Base-by-base conservation (phyloP, 2,888 invertebrate species). In the Stenodema calcarata region DNA sequence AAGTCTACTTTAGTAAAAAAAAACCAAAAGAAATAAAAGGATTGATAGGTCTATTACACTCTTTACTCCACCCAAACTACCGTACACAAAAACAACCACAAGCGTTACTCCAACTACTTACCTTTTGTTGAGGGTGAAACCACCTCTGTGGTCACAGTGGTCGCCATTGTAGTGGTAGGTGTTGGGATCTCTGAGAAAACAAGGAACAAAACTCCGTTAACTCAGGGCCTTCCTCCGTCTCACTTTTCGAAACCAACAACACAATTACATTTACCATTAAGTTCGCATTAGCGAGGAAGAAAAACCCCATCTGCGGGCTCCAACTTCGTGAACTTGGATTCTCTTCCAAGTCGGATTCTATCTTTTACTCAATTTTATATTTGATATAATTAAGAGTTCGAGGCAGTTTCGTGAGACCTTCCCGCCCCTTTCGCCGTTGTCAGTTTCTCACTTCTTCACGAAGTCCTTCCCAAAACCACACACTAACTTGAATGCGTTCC, bases 101-200 rank as follows among this genome's bases (percentile, higher is more conserved):
- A n/a, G n/a, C n/a, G n/a, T n/a, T 35, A 35, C 35, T 35, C 7
- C 4, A 35, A 35, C 18, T 27, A 50, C 79, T 86, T 28, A 86
- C 86, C 69, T 86, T 86, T 78, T 14, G 86, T 78, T 12, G 86
- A 62, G 18, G 79, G 41, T 30, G 30, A 62, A 41, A 86, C 86
- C 78, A 35, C 62, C 27, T 79, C 86, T n/a, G 78, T 86, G 86
- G 86, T 86, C 86, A 79, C 62, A 27, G 86, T 79, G 78, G 86
- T 86, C 79, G 86, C 69, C 78, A 75, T 79, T 16, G 86, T 85
- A 35, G 85, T 86, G 35, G 86, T 79, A 35, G 86, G 86, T 28
- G 86, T 86, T 27, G 86, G 86, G 28, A 86, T 86, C 78, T 86
- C 86, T 86, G 85, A 30, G 75, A 86, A 84, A 78, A 78, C 78